Evolutionary conservation across 1,140 invertebrate genomes (phyloP).

Genomic region (Sycophaga agraensis): DNA sequence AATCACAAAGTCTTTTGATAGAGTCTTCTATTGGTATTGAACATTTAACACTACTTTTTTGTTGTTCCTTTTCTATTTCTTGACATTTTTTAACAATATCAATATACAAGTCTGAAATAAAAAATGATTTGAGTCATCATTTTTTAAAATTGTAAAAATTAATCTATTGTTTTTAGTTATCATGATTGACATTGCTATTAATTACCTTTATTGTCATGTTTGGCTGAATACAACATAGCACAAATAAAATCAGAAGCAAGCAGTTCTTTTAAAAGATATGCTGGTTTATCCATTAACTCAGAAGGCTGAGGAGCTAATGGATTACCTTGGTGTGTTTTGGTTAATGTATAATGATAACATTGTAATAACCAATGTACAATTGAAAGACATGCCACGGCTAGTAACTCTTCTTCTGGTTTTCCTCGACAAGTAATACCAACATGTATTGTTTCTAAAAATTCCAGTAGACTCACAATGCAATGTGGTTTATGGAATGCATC

Average conservation of each 20-base stretch:
- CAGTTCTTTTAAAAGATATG: constrained; percentile 69
- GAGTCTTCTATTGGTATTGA: constrained; percentile 62
- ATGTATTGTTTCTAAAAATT: constrained; percentile 81
- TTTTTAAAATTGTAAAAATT: not conserved
- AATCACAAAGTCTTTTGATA: constrained; percentile 62
- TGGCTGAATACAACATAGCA: constrained; percentile 81
- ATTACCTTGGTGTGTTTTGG: constrained; percentile 56
- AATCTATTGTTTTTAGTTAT: not conserved
- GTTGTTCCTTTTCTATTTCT: constrained; percentile 66
- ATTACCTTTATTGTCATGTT: constrained; percentile 63
- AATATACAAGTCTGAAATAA: constrained; percentile 61
- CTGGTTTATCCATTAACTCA: constrained; percentile 71
- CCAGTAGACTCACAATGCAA: constrained; percentile 82
- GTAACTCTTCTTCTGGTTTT: constrained; percentile 78
- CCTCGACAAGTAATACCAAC: constrained; percentile 70
- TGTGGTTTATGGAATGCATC: constrained; percentile 85
- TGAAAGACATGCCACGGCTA: constrained; percentile 74
- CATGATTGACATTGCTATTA: not conserved
- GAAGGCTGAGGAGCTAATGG: constrained; percentile 57
- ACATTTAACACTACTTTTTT: constrained; percentile 62
- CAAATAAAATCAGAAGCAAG: constrained; percentile 74
- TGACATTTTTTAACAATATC: constrained; percentile 74
- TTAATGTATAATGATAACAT: constrained; percentile 68
- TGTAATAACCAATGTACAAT: constrained; percentile 81
- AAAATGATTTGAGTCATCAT: not conserved